These are phyloP conservation scores for western clawed frog (Xenopus tropicalis) DNA, from an alignment of 2,113 vertebrate genomes.

Conservation along the genomic window UCB_Xtro_10.0 CM004443.2:63089001-63089500, in stretches of 20 bases:
- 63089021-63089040: no score
- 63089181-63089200: no score
- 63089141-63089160: background rate
- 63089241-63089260: conserved; percentile 42
- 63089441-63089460: conserved; percentile 76
- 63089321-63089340: conserved; percentile 46
- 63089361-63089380: conserved; percentile 58
- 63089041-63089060: no score
- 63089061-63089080: no score
- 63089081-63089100: no score
- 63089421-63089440: conserved; percentile 65
- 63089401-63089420: conserved; percentile 56
- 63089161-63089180: background rate
- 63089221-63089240: conserved; percentile 47
- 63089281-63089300: conserved; percentile 42
- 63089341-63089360: conserved; percentile 37
- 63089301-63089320: conserved; percentile 36
- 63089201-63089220: conserved; percentile 5
- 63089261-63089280: conserved; percentile 33
- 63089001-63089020: no score
- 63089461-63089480: conserved; percentile 79
- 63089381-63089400: conserved; percentile 60
- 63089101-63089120: no score
- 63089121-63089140: background rate
- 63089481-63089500: conserved; percentile 76